Conservation (phyloP, 1,140 invertebrate species). For the Ostrea denselamellosa region DNA sequence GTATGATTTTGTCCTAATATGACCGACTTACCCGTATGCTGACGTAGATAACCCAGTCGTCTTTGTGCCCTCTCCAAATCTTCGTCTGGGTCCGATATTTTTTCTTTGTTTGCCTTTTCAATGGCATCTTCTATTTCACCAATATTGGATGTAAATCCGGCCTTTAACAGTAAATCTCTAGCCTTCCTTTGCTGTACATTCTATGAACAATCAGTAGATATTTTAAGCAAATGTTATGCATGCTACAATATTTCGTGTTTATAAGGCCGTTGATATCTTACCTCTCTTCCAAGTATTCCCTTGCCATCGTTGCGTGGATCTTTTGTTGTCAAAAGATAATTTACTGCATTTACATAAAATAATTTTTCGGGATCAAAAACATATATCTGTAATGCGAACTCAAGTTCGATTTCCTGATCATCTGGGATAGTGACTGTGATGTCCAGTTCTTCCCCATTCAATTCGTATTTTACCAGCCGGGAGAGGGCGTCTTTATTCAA, state of each 20-base stretch:
- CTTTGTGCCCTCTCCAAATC: slow-evolving; percentile 27
- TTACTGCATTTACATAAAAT: slow-evolving; percentile 43
- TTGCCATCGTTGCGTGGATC: background rate
- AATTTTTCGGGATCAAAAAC: slow-evolving; percentile 17
- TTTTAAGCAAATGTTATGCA: background rate
- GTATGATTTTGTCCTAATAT: background rate
- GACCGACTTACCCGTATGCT: background rate
- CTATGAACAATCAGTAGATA: background rate
- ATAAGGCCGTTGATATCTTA: no score
- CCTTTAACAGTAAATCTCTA: slow-evolving; percentile 11
- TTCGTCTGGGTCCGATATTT: background rate
- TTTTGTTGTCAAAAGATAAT: slow-evolving; percentile 47
- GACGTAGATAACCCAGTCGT: slow-evolving; percentile 29
- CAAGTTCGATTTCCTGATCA: slow-evolving; percentile 8
- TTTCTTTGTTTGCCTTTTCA: slow-evolving; percentile 17
- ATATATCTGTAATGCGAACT: slow-evolving; percentile 36
- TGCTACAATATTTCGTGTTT: background rate
- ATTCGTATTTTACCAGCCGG: background rate
- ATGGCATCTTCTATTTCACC: slow-evolving; percentile 45
- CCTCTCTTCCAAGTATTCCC: background rate
- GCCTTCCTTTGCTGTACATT: slow-evolving; percentile 42
- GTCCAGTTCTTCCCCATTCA: background rate
- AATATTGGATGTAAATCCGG: slow-evolving; percentile 21
- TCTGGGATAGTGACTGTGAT: background rate
- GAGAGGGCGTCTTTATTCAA: background rate